Base-by-base conservation (phyloP, 2,113 vertebrate genomes). In the Ochotona princeps region DNA sequence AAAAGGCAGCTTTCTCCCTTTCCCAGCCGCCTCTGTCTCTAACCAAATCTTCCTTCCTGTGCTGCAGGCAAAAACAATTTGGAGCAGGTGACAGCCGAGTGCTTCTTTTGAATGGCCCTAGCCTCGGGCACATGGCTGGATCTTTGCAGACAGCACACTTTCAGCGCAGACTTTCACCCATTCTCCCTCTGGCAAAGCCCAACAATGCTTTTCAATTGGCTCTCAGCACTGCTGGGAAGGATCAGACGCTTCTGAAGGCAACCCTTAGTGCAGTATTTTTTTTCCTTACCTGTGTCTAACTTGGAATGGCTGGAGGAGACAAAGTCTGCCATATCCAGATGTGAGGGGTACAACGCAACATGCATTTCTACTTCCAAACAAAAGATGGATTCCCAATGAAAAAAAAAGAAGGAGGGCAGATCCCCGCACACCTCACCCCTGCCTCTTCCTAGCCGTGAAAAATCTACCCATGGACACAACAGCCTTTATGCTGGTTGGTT, bases 21-120 rank as follows among this genome's bases (percentile, higher is more conserved):
- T 8, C 38, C 35, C 8, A 8, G 7, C 2, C 28, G 80, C 35
- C 38, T 61, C 87, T 87, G 3, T 80, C 89, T 81, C 74, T 78
- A 65, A 6, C 25, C 28, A 91, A 75, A 51, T 67, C 38, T 85
- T 75, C 86, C 92, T 90, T 82, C 93, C 94, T 5, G 5, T 51
- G 80, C 73, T 95, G 23, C 49, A 94, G 95, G 60, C 94, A 94
- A 87, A 95, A 97, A 79, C 21, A 87, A 61, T 97, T 92, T 97
- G 96, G 97, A 96, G 44, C 82, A 90, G 18, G 32, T 92, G 63
- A 72, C 38, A 95, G 76, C 25, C 75, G 4, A 72, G 84, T 82
- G 66, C 86, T 96, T 90, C 87, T 88, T 89, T 86, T 91, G 94
- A 93, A 96, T 79, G 63, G 18, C 92, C 80, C 93, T 91, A 90